Evolutionary conservation across 2,113 vertebrate genomes (phyloP).

Genomic region (Grus americana): DNA sequence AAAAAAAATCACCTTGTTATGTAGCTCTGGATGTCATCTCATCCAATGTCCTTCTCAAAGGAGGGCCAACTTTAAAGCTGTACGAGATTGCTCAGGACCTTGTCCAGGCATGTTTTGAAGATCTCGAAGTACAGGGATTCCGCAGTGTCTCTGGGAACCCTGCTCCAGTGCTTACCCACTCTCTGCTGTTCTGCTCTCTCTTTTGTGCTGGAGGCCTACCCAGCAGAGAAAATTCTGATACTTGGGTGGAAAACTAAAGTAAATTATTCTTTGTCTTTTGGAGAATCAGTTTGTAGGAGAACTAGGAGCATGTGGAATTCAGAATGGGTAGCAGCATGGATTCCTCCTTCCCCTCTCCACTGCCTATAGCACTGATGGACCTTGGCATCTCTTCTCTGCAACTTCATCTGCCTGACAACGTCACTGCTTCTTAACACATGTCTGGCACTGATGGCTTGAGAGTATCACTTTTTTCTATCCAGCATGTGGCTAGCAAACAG

Average conservation of each 20-base stretch:
- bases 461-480: background rate
- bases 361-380: background rate
- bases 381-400: constrained; percentile 1
- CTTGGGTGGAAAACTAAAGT: background rate
- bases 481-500: background rate
- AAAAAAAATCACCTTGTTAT: background rate
- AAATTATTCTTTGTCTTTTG: background rate
- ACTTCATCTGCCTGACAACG: background rate
- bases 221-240: background rate
- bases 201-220: background rate
- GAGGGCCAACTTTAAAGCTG: background rate
- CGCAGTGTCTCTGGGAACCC: background rate
- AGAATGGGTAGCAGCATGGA: background rate
- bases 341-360: background rate
- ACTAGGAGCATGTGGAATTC: background rate
- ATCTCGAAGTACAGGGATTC: background rate
- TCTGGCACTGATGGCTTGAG: constrained; percentile 12
- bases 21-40: background rate
- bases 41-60: background rate
- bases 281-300: background rate
- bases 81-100: background rate
- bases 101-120: background rate
- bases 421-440: background rate
- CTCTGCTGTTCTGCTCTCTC: background rate
- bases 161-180: background rate